Percentiles rank a stretch among this genome's conserved stretches.
Conservation (phyloP, 2,113 vertebrate genomes). For the Oncorhynchus tshawytscha region DNA sequence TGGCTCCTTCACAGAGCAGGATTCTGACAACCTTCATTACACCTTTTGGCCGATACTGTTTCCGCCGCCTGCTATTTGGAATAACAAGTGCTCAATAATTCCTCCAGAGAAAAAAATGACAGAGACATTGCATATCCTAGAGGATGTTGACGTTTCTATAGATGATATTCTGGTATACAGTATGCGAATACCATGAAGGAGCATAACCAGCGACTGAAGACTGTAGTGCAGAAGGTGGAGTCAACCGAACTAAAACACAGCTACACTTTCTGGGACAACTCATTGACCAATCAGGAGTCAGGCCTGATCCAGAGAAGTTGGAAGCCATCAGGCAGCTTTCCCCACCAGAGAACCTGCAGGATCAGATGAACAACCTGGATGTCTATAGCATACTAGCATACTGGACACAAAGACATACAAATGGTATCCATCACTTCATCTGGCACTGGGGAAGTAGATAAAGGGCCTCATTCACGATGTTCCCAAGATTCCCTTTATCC, state of each 20-base stretch:
- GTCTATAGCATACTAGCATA: too few species aligned
- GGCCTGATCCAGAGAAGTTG: too few species aligned
- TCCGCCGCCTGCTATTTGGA: conserved; percentile 63
- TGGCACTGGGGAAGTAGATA: too few species aligned
- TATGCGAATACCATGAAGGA: not conserved
- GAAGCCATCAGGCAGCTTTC: too few species aligned
- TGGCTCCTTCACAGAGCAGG: conserved; percentile 58
- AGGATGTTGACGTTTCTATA: not conserved
- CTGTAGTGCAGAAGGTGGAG: not conserved
- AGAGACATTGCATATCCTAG: conserved; percentile 53
- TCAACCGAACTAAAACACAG: conserved; percentile 13
- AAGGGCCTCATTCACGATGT: too few species aligned
- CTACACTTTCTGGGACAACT: conserved; percentile 6
- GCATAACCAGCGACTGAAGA: conserved; percentile 4
- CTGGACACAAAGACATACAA: too few species aligned
- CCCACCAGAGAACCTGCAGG: too few species aligned
- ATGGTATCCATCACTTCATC: too few species aligned
- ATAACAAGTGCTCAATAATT: conserved; percentile 15
- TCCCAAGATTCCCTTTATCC: too few species aligned
- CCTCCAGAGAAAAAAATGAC: conserved; percentile 50
- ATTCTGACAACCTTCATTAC: conserved; percentile 67
- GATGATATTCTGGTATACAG: not conserved
- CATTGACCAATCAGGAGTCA: too few species aligned
- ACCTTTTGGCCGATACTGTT: conserved; percentile 40
- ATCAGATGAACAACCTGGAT: too few species aligned